phyloP scores from a whole-genome alignment of 2,113 vertebrate genomes.

The Aegotheles bennettii region DNA sequence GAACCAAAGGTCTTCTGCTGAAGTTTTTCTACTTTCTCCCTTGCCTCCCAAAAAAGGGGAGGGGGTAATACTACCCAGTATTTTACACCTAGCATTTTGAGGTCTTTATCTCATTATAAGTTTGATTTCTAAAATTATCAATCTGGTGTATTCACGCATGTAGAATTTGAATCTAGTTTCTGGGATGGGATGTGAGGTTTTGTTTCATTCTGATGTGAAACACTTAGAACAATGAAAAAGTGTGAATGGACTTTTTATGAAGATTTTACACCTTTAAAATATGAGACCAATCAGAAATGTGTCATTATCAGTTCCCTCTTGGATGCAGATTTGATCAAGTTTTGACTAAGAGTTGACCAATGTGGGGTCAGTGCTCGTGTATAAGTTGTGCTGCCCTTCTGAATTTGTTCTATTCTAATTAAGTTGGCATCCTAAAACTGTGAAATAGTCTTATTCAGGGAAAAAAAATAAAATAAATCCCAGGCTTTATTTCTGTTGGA shows the following conservation, averaged over 20 bases:
- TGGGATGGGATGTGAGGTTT: neutral
- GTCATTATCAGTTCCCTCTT: neutral
- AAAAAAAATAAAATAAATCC: neutral
- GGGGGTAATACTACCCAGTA: neutral
- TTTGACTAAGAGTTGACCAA: neutral
- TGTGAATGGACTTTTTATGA: neutral
- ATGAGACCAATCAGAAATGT: neutral
- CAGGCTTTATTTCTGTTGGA: neutral
- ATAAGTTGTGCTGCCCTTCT: neutral
- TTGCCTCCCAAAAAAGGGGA: neutral
- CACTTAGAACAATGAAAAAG: neutral
- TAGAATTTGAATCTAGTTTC: neutral
- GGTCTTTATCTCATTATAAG: neutral
- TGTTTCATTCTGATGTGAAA: neutral
- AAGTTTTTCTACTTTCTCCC: neutral
- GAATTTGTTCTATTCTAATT: neutral
- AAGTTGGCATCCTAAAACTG: neutral
- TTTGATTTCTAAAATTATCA: neutral
- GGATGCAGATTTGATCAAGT: neutral
- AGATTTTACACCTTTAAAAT: neutral
- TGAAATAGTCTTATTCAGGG: neutral
- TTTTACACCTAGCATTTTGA: neutral
- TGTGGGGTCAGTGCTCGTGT: neutral
- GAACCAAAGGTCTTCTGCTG: neutral
- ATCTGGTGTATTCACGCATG: rapidly evolving